Conservation (phyloP, 92 coral and sea anemone species). For the Phenganax stokvisi region DNA sequence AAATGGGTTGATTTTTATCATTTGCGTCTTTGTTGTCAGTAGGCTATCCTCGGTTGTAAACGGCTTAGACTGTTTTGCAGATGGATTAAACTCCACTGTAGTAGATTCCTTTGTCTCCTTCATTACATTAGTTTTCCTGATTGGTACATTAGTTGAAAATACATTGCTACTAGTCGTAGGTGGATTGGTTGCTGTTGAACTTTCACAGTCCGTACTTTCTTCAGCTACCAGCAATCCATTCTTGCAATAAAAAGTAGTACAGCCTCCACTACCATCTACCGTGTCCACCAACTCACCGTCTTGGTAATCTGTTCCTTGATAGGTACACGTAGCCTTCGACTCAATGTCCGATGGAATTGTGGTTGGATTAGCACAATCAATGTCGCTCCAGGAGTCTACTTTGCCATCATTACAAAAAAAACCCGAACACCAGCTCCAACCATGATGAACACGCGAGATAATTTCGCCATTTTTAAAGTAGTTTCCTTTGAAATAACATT, state of each 20-base stretch:
- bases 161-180: no score
- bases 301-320: conserved; percentile 9
- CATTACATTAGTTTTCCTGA: no score
- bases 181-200: background rate
- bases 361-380: background rate
- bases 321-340: background rate
- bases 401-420: conserved; percentile 18
- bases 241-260: background rate
- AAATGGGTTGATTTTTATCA: no score
- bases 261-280: conserved; percentile 10
- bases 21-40: no score
- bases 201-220: background rate
- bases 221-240: conserved; percentile 17
- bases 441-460: background rate
- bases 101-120: background rate
- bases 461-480: conserved; percentile 8
- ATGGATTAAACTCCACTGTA: background rate
- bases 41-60: no score
- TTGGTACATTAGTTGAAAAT: no score
- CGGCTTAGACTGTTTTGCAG: no score
- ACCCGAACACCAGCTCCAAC: conserved; percentile 19
- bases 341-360: background rate
- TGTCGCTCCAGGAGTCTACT: background rate
- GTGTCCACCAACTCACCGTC: conserved; percentile 18
- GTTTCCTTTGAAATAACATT: conserved; percentile 1